Conservation (phyloP, 2,797 vertebrate genomes). For the Micromesistius poutassou region DNA sequence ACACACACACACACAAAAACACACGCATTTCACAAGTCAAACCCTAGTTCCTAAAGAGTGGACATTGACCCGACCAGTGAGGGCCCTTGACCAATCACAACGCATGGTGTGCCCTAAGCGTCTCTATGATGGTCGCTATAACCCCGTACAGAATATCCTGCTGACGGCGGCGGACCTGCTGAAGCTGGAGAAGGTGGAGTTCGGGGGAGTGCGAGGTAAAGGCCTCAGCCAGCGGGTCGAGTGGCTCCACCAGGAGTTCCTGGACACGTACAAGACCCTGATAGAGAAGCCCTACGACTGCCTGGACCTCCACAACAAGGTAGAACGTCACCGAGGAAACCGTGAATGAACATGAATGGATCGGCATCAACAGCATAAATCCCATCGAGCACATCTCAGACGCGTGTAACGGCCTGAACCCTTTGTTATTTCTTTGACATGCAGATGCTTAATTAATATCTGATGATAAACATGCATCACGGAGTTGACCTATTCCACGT, state of each 20-base stretch:
- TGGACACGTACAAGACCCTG: conserved; percentile 74
- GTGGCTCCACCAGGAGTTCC: conserved; percentile 77
- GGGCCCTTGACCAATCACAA: not conserved
- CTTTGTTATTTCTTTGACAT: not conserved
- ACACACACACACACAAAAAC: too few species aligned
- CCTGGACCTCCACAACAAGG: conserved; percentile 77
- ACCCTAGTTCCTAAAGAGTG: too few species aligned
- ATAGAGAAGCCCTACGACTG: conserved; percentile 78
- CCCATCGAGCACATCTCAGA: too few species aligned
- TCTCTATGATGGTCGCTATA: not conserved
- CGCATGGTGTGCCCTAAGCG: not conserved
- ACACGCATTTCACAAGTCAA: too few species aligned
- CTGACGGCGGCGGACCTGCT: conserved; percentile 78
- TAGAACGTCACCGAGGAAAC: conserved; percentile 37
- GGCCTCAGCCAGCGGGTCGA: conserved; percentile 79
- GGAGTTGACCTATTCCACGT: not conserved
- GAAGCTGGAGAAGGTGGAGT: conserved; percentile 86
- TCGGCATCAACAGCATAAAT: too few species aligned
- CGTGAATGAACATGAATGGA: not conserved
- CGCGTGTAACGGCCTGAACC: too few species aligned
- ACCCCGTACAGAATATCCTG: conserved; percentile 72
- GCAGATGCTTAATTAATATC: not conserved
- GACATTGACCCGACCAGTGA: too few species aligned
- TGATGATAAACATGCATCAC: not conserved
- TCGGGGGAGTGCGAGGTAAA: conserved; percentile 82